These are phyloP conservation scores for Alethe diademata DNA, from an alignment of 2,113 vertebrate genomes.

Conservation along the genomic window DNA sequence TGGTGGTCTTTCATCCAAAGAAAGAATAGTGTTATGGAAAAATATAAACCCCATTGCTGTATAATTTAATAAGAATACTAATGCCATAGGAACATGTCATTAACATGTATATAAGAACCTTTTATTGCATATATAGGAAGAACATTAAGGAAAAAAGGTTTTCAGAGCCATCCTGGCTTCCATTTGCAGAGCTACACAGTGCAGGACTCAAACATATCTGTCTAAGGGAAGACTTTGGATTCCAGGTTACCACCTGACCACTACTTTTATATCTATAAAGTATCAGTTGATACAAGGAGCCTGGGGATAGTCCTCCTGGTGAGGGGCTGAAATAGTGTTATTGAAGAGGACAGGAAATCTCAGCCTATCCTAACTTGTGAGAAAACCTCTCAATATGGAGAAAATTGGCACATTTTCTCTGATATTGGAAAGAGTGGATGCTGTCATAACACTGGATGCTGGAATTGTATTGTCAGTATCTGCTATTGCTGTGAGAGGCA, in stretches of 20 bases:
- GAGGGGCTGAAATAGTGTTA: not conserved
- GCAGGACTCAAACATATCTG: not conserved
- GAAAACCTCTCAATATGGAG: not conserved
- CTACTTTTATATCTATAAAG: not conserved
- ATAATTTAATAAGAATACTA: not conserved
- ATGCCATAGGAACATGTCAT: not conserved
- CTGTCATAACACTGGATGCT: accelerated
- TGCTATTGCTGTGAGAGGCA: not conserved
- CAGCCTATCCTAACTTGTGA: not conserved
- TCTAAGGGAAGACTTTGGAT: not conserved
- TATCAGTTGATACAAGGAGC: not conserved
- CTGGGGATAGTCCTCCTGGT: not conserved
- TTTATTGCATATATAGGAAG: not conserved
- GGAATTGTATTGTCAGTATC: not conserved
- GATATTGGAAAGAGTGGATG: not conserved
- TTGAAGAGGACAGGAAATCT: not conserved
- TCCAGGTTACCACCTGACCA: not conserved
- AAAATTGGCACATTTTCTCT: not conserved
- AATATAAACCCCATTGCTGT: not conserved
- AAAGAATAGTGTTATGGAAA: not conserved
- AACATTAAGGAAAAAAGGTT: not conserved
- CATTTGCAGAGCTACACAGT: not conserved
- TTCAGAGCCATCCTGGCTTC: not conserved
- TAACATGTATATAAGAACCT: not conserved
- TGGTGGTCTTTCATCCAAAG: not conserved